Conservation (phyloP, 2,113 vertebrate species). For the Zosterops hypoxanthus region DNA sequence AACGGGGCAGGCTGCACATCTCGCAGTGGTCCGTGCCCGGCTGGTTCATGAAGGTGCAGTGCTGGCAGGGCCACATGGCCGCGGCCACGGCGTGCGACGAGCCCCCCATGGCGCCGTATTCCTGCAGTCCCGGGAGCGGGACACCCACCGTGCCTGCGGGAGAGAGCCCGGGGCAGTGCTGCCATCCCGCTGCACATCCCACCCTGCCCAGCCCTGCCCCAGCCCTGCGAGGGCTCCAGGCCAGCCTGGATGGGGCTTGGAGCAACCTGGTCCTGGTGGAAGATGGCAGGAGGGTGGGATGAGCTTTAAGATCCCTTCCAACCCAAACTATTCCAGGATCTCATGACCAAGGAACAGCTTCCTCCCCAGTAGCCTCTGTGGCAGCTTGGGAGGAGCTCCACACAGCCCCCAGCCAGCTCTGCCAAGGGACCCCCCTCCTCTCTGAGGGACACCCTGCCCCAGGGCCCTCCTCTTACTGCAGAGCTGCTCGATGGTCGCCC, state of each 20-base stretch:
- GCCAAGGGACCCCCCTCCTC: background rate
- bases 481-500: conserved; percentile 98
- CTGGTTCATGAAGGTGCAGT: conserved; percentile 99
- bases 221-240: background rate
- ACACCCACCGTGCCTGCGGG: conserved; percentile 89
- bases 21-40: conserved; percentile 96
- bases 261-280: no score
- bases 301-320: background rate
- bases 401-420: fast-evolving
- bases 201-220: background rate
- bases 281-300: background rate
- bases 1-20: conserved; percentile 96
- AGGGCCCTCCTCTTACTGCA: conserved; percentile 83
- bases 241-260: background rate
- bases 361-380: background rate
- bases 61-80: conserved; percentile 94
- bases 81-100: conserved; percentile 76
- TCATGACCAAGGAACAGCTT: background rate
- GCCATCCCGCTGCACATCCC: background rate
- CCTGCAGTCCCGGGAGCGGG: conserved; percentile 85
- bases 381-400: background rate
- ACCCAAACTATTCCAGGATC: background rate
- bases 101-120: conserved; percentile 86
- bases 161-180: background rate
- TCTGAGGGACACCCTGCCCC: background rate